A percentile compares a stretch with the other conserved stretches of the same genome.
Conservation (phyloP, 2,113 vertebrate genomes). For the Calidris pygmaea region DNA sequence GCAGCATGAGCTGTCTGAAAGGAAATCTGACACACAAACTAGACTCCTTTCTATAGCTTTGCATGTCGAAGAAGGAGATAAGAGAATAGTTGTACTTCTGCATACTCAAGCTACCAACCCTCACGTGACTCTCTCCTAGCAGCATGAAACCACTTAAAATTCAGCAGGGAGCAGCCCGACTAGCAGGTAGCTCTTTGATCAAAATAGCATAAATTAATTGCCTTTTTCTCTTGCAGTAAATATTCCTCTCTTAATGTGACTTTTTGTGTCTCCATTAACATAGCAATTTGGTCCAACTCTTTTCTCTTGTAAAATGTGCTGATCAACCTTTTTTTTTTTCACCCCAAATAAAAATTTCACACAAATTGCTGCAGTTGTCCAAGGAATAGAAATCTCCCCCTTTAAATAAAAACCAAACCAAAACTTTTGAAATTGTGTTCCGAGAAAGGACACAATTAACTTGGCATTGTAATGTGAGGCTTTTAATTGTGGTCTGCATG, state of each 20-base stretch:
- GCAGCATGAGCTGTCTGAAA: neutral
- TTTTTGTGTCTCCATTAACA: slow-evolving; percentile 19
- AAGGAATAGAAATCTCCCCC: neutral
- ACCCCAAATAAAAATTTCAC: neutral
- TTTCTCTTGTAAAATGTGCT: neutral
- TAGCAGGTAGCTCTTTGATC: slow-evolving; percentile 21
- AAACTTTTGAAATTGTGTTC: neutral
- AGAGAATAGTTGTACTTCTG: neutral
- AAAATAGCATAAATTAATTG: slow-evolving; percentile 42
- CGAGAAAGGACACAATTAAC: neutral
- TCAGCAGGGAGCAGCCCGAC: neutral
- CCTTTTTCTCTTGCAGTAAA: slow-evolving; percentile 20
- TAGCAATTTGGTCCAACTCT: slow-evolving; percentile 24
- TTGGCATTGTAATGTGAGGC: neutral
- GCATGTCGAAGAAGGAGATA: neutral
- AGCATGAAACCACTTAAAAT: slow-evolving; percentile 7
- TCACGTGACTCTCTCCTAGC: neutral
- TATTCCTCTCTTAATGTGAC: neutral
- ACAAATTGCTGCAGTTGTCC: neutral
- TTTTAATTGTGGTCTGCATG: neutral
- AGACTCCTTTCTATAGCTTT: neutral
- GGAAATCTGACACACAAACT: neutral
- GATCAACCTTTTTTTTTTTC: neutral
- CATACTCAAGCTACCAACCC: neutral
- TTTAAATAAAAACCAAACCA: neutral